Evolutionary conservation across 2,888 invertebrate genomes (phyloP), one percentile per base, ranked within the genome.

Genomic region (Pyrgus malvae): DNA sequence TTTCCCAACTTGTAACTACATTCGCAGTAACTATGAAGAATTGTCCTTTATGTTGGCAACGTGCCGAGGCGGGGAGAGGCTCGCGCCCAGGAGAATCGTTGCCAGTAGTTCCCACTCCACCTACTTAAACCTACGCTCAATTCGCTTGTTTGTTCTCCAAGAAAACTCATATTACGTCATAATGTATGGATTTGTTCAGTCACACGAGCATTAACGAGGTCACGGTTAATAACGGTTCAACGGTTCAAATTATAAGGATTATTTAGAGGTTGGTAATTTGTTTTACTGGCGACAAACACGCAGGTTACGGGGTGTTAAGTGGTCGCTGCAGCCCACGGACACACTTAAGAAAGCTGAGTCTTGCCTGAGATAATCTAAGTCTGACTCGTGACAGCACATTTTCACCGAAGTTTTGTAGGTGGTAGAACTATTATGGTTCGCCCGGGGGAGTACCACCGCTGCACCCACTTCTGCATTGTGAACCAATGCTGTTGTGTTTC

Each of bases 21-120:
- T 50, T 33, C 12, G 23, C 16, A n/a, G 21, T 25, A 42, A 33
- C 40, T 41, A 33, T 50, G 40, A 49, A 49, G 44, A 56, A 41
- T 40, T 49, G 53, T 51, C 49, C 48, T 56, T 53, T 44, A 41
- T 35, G 42, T 56, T 60, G 60, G 60, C 58, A 58, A 7, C n/a
- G 19, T 56, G 60, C 60, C 60, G 51, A 54, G 38, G 16, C 21
- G 33, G 35, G 42, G 35, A 12, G 42, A 17, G 25, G 17, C 50
- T 23, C 50, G n/a, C 50, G 14, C 50, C 50, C 42, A 11, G 50
- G 33, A 17, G 42, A 35, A 25, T 33, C 17, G 25, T 35, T 33
- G 42, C 42, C 27, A 44, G 42, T 51, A 27, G 14, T 44, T 37
- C 44, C 51, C 44, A 44, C 44, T 51, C 51, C 51, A 42, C 50